Evolutionary conservation across 2,113 vertebrate genomes (phyloP).

Genomic region (Odocoileus virginianus): DNA sequence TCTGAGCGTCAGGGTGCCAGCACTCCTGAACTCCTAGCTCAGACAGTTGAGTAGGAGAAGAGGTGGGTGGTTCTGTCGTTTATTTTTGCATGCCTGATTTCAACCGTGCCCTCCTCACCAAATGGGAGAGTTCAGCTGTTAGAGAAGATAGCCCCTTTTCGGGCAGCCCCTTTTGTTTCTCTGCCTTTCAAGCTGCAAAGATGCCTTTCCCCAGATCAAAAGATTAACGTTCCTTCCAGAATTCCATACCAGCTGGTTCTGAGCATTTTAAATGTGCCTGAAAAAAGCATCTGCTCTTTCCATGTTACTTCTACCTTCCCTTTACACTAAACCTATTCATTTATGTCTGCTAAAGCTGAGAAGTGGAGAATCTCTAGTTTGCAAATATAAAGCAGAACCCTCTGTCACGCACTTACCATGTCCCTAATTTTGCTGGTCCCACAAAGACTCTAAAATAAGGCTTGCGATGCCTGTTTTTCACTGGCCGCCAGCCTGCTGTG

Average conservation of each 20-base stretch:
- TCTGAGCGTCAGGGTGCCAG: neutral
- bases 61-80: conserved; percentile 42
- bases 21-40: conserved; percentile 15
- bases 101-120: conserved; percentile 43
- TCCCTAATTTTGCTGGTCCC: neutral
- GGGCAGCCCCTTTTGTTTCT: conserved; percentile 10
- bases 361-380: neutral
- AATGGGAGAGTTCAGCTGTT: conserved; percentile 50
- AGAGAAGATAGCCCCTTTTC: neutral
- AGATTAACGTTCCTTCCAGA: conserved; percentile 59
- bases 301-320: neutral
- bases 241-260: conserved; percentile 54
- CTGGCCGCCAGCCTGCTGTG: neutral
- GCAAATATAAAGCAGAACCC: neutral
- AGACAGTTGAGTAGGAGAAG: conserved; percentile 33
- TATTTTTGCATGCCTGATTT: conserved; percentile 52
- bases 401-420: neutral
- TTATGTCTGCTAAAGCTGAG: neutral
- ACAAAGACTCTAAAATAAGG: neutral
- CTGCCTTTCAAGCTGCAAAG: conserved; percentile 38
- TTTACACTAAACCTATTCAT: conserved; percentile 8
- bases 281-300: conserved; percentile 55
- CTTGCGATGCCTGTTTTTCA: neutral
- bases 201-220: conserved; percentile 52
- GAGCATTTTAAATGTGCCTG: conserved; percentile 37